phyloP scores from a whole-genome alignment of 2,888 invertebrate genomes.

The Yponomeuta sedellus region DNA sequence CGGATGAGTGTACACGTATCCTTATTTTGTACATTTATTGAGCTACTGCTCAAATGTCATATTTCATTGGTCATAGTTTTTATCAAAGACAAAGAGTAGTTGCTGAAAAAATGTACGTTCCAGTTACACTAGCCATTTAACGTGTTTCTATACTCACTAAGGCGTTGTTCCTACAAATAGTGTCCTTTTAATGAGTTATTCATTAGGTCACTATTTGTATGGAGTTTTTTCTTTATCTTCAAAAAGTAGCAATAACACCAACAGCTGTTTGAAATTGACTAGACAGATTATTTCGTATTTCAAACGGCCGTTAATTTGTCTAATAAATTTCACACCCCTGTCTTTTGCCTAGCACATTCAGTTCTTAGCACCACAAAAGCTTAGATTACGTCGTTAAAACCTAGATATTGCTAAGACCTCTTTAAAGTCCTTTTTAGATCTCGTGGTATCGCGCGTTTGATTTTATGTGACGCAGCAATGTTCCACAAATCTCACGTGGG shows the following conservation, averaged over 20 bases:
- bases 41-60: not conserved
- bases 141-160: conserved; percentile 32
- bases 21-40: not conserved
- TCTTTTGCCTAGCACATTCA: conserved; percentile 27
- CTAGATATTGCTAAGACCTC: conserved; percentile 26
- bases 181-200: conserved; percentile 24
- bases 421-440: not conserved
- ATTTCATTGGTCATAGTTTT: not conserved
- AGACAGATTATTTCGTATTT: not conserved
- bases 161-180: conserved; percentile 28
- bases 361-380: conserved; percentile 59
- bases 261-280: not conserved
- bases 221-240: not conserved
- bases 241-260: not conserved
- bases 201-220: conserved; percentile 15
- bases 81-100: not conserved
- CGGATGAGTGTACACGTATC: not conserved
- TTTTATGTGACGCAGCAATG: not conserved
- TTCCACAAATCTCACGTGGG: not conserved
- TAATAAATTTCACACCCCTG: conserved; percentile 4
- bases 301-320: not conserved
- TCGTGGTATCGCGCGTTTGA: no score
- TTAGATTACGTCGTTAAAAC: conserved; percentile 26
- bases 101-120: not conserved
- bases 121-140: conserved; percentile 40